Evolutionary conservation across 2,888 invertebrate species (phyloP), one percentile per base, ranked within the genome.

Genomic region (Cyclophora punctaria): DNA sequence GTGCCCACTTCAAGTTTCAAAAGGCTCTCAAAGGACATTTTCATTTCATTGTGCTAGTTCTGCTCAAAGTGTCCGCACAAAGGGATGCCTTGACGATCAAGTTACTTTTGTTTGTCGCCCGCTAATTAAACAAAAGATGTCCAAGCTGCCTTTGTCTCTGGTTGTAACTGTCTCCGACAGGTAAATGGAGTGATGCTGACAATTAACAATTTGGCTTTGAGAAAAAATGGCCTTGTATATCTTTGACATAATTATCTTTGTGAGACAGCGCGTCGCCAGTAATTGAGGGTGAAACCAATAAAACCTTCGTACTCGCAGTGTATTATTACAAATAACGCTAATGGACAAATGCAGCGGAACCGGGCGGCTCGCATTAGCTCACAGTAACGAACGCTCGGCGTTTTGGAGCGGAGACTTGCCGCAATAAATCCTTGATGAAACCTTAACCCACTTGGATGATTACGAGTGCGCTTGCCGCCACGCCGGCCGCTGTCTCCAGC

Each of bases 381-480:
- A 85, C 78, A 83, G 83, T 78, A 83, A 83, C 83, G 66, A 79
- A 71, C 75, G 75, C 76, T 78, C 78, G 75, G 73, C 73, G 81
- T 86, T 85, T 86, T 84, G 86, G 87, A 86, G 84, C 86, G 87
- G 85, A 76, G 85, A 80, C 84, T 87, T 88, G 86, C 85, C 84
- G 87, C 88, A 88, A 87, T 77, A 88, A 87, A 88, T 86, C 88
- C 88, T 88, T 89, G 88, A 75, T 83, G 83, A 64, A 83, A 87
- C 88, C 88, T 89, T 89, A 89, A 89, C 88, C 88, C 80, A 89
- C 78, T 89, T 89, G 84, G 80, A 78, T 85, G 85, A 84, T 88
- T 86, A 86, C 87, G 78, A 82, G 77, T 75, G 75, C 80, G 75
- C 73, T 73, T 67, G 78, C 71, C 71, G 66, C 67, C 58, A 53